Evolutionary conservation across 2,888 invertebrate species (phyloP), one percentile per base, ranked within the genome.

Genomic region (Chymomyza amoena): DNA sequence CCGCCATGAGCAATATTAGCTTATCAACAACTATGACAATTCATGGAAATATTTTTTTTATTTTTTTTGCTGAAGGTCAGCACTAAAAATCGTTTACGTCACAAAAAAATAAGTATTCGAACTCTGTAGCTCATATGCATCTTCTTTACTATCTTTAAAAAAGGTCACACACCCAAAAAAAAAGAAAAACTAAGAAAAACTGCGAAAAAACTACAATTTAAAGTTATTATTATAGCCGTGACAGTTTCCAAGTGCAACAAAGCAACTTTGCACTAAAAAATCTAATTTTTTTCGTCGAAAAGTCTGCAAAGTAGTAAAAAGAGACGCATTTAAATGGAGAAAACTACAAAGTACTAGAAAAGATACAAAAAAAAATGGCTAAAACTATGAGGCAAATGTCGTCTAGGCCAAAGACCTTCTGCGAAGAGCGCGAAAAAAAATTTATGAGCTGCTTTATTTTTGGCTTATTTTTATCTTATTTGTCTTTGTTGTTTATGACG

Each of bases 221-320:
- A 4, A 45, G 39, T 45, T 45, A 45, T 45, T 10, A 45, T 73
- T 16, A 64, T 64, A 65, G 64, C 36, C 66, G 52, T 63, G 61
- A 61, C 66, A 75, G 66, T 64, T 59, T 60, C 63, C 20, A 28
- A 16, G 59, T 15, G 54, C 25, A 50, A 72, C 73, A 77, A 74
- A 68, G 64, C 54, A 32, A 66, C 70, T 81, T 79, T 83, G 83
- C 77, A 72, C 87, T 87, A 85, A 85, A 85, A 84, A 85, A 88
- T 80, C 85, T 82, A 79, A 85, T 85, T 88, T 85, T 82, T 81
- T 88, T 88, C 89, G 68, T 28, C 72, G 89, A 88, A 84, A 36
- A 64, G 9, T 54, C 39, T 45, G 39, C 39, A 45, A 4, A 45
- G 39, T 45, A 13, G 54, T 54, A 75, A 71, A 69, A 68, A 73